Evolutionary conservation across 2,888 invertebrate species (phyloP), one percentile per base, ranked within the genome.

Genomic region (Diabrotica balteata): DNA sequence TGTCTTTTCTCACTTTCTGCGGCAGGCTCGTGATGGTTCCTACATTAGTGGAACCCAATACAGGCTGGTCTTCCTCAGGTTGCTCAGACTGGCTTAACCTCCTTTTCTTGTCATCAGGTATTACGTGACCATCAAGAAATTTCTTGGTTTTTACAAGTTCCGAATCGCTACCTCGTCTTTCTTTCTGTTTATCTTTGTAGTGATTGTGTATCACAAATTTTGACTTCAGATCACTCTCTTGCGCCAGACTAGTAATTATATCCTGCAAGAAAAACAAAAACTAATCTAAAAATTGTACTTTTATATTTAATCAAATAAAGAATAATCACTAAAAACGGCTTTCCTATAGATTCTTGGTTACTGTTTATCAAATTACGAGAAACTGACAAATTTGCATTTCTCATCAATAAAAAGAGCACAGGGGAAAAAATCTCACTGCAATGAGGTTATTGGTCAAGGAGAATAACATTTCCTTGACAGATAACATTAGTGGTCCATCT

Each of bases 21-120:
- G 83, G 80, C 69, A 86, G 83, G 61, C 86, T 84, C 50, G 86
- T 84, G 61, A 90, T 86, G 47, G 90, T 91, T 70, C 91, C 91
- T 73, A 89, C 87, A 83, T 91, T 90, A 60, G 90, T 90, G n/a
- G 91, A 91, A 49, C 91, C 91, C 71, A 89, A 86, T 50, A 83
- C 76, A 8, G 79, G 73, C 32, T 80, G 86, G 8, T 75, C 73
- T 55, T 77, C 79, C 10, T 72, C 69, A 5, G 65, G 68, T 11
- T 77, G 75, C 60, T 83, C 83, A 78, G 86, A 86, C 80, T 88
- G 88, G 82, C 87, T 87, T 75, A 88, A 85, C 76, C 90, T 87
- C 80, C 90, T 84, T 80, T 89, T 88, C 84, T 90, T 90, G 75
- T 91, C 90, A 32, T 87, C 87, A 62, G 88, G 83, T 69, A 90